Evolutionary conservation across 2,797 vertebrate genomes (phyloP).

Genomic region (Nyctalus aviator): DNA sequence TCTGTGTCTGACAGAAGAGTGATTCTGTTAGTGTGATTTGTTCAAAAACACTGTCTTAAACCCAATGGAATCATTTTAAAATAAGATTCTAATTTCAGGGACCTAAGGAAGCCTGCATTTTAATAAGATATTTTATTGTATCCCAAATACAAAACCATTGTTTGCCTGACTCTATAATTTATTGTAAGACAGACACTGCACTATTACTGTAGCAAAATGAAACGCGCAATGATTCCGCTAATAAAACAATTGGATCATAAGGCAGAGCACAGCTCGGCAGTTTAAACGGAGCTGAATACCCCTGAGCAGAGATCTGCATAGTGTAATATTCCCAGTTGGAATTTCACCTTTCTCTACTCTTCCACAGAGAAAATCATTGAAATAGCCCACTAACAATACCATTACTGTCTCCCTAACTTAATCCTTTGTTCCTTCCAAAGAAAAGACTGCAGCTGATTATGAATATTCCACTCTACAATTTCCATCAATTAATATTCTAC

Average conservation of each 20-base stretch:
- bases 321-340: conserved; percentile 73
- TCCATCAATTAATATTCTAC: conserved; percentile 71
- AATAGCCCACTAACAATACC: conserved; percentile 72
- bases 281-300: conserved; percentile 71
- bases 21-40: conserved; percentile 71
- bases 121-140: conserved; percentile 69
- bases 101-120: conserved; percentile 74
- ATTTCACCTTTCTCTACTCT: conserved; percentile 78
- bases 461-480: conserved; percentile 68
- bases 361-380: conserved; percentile 75
- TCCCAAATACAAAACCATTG: conserved; percentile 71
- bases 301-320: conserved; percentile 75
- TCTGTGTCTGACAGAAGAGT: conserved; percentile 30
- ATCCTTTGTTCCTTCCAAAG: conserved; percentile 76
- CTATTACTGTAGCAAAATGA: conserved; percentile 71
- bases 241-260: conserved; percentile 79
- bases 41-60: conserved; percentile 69
- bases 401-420: conserved; percentile 53
- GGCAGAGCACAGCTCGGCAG: conserved; percentile 75
- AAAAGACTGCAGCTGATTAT: conserved; percentile 63
- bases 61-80: conserved; percentile 74
- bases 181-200: conserved; percentile 66
- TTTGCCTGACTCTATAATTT: conserved; percentile 81
- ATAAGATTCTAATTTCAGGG: conserved; percentile 77
- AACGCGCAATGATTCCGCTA: conserved; percentile 64